Evolutionary conservation across 2,113 vertebrate species (phyloP), one percentile per base, ranked within the genome.

Genomic region (Drymodes brunneopygia): DNA sequence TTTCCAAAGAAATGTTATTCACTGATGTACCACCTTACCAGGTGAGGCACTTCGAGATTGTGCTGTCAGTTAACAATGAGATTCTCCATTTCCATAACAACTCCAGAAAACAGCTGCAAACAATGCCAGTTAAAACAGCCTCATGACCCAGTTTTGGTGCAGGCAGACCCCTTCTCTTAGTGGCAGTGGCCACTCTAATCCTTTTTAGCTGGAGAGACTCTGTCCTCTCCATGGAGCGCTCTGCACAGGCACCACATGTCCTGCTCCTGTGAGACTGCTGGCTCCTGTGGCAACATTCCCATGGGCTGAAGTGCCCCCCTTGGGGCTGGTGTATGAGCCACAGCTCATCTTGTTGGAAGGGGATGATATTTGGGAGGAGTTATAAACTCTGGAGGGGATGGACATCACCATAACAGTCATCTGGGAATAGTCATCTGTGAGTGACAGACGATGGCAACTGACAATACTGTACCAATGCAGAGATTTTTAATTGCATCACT

Each of bases 161-260:
- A 66, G 40, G 45, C 15, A 92, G 50, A 40, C 20, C 24, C 60
- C 19, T 20, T 50, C 12, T 9, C 8, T 3, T 1, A 19, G n/a
- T 4, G 4, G 7, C 24, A 48, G 58, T 7, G n/a, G 48, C 24
- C 75, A 22, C 16, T n/a, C 24, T 27, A 31, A 21, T 12, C 18
- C 8, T 56, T 33, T 62, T 22, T 11, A 56, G 31, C 9, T 2
- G 1, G 14, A 11, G 11, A 12, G 35, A 17, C 38, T 13, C 33
- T 0, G 0, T 29, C 11, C 31, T 13, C 31, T 48, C 40, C 17
- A 1, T 0, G 3, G 45, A 66, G 35, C 44, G 29, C 35, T 67
- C 22, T 36, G 73, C 58, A 45, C 22, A 24, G 54, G 38, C 44
- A 53, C 20, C 2, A 1, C 1, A 10, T 64, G 23, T 33, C 50